These are phyloP conservation scores for Sesia apiformis DNA, from an alignment of 2,888 invertebrate genomes.

Conservation along the genomic window DNA sequence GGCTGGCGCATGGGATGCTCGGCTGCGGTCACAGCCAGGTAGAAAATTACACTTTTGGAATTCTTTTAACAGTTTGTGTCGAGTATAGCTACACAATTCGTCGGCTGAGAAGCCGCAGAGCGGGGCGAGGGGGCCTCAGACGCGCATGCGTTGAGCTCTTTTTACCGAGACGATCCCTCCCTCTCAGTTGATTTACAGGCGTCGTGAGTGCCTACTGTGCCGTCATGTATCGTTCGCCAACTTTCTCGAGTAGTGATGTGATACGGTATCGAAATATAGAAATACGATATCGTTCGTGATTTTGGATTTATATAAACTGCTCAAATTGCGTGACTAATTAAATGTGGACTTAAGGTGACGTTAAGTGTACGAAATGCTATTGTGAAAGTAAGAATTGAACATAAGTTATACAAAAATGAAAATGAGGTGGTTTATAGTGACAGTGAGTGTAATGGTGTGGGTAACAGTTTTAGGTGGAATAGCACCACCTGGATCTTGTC, in stretches of 20 bases:
- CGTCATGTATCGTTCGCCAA: constrained; percentile 77
- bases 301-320: constrained; percentile 18
- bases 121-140: constrained; percentile 58
- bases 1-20: constrained; percentile 52
- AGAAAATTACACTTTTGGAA: constrained; percentile 70
- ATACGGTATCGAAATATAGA: constrained; percentile 58
- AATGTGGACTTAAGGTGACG: neutral
- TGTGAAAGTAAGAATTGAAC: constrained; percentile 34
- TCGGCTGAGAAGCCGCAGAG: constrained; percentile 68
- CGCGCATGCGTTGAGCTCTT: constrained; percentile 67
- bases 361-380: constrained; percentile 35
- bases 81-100: constrained; percentile 61
- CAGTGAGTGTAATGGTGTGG: constrained; percentile 60
- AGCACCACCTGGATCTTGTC: constrained; percentile 78
- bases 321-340: constrained; percentile 27
- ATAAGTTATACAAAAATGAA: constrained; percentile 41
- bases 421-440: constrained; percentile 67
- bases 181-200: constrained; percentile 63
- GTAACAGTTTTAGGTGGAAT: constrained; percentile 53
- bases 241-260: constrained; percentile 73
- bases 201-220: constrained; percentile 62
- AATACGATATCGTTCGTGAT: constrained; percentile 22
- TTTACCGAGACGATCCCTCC: constrained; percentile 58
- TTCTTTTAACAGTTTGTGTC: constrained; percentile 63
- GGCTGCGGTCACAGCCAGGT: constrained; percentile 63